These are phyloP conservation scores for Sebastes itinus DNA, from an alignment of 2,797 vertebrate species.

Conservation along the genomic window DNA sequence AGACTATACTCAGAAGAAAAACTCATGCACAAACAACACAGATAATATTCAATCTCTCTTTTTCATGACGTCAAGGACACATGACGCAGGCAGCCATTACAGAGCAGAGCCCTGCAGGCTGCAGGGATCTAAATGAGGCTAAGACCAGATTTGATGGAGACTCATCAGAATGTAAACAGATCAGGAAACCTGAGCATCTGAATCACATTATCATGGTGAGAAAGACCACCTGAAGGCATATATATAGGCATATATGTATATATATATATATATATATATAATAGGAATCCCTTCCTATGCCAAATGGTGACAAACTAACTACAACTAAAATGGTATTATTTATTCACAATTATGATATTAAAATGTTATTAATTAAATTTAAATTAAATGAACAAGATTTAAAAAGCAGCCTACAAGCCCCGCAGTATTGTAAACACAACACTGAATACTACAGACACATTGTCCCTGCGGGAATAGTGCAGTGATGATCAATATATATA, in stretches of 20 bases:
- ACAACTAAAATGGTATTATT: neutral
- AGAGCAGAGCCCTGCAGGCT: conserved; percentile 16
- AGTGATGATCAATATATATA: neutral
- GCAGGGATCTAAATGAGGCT: conserved; percentile 33
- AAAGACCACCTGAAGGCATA: neutral
- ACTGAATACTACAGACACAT: neutral
- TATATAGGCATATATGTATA: too few species aligned
- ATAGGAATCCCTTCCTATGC: neutral
- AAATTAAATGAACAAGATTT: neutral
- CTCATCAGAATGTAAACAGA: conserved; percentile 31
- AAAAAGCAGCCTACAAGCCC: neutral
- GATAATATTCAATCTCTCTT: neutral
- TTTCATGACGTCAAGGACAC: conserved; percentile 59
- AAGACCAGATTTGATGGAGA: conserved; percentile 13
- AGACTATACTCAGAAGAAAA: neutral
- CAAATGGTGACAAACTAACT: neutral
- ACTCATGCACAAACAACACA: neutral
- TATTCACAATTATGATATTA: neutral
- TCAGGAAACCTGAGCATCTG: neutral
- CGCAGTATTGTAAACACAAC: conserved; percentile 13
- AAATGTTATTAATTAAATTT: neutral
- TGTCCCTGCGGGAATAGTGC: neutral
- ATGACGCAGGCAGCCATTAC: conserved; percentile 60
- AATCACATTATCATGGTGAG: neutral
- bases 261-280: too few species aligned